These are phyloP conservation scores for Philopotamus ludificatus DNA, from an alignment of 1,140 invertebrate genomes.

Conservation along the genomic window DNA sequence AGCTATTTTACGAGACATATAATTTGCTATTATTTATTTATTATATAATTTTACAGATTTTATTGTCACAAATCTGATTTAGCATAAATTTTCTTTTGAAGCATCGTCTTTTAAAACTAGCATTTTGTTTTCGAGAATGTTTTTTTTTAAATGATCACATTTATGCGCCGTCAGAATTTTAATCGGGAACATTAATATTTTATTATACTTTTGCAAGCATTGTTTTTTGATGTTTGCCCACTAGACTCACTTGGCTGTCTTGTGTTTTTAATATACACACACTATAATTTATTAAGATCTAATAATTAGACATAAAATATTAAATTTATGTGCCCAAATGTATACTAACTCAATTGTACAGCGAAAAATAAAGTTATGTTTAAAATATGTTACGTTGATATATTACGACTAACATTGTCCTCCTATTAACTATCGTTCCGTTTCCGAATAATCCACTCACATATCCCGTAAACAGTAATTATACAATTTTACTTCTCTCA, in stretches of 20 bases:
- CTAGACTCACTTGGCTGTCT: conserved; percentile 21
- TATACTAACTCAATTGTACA: conserved; percentile 60
- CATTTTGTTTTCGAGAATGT: neutral
- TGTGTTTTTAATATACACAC: conserved; percentile 27
- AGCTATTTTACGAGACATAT: conserved; percentile 14
- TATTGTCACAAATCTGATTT: conserved; percentile 40
- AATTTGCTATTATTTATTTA: conserved; percentile 25
- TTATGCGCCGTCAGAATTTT: neutral
- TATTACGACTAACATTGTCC: too few species aligned
- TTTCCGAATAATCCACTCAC: too few species aligned
- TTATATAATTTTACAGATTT: conserved; percentile 39
- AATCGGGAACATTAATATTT: conserved; percentile 12
- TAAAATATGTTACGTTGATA: too few species aligned
- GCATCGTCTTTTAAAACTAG: conserved; percentile 4
- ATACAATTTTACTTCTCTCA: too few species aligned
- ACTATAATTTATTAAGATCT: conserved; percentile 34
- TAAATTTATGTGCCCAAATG: conserved; percentile 57
- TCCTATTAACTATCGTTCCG: too few species aligned
- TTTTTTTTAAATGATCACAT: conserved; percentile 6
- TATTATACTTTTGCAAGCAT: conserved; percentile 4
- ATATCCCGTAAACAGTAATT: too few species aligned
- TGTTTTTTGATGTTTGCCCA: conserved; percentile 25
- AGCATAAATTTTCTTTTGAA: neutral
- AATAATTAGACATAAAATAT: conserved; percentile 48
- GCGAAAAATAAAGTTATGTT: conserved; percentile 49